phyloP scores from a whole-genome alignment of 2,797 vertebrate species.

The Lerista edwardsae region DNA sequence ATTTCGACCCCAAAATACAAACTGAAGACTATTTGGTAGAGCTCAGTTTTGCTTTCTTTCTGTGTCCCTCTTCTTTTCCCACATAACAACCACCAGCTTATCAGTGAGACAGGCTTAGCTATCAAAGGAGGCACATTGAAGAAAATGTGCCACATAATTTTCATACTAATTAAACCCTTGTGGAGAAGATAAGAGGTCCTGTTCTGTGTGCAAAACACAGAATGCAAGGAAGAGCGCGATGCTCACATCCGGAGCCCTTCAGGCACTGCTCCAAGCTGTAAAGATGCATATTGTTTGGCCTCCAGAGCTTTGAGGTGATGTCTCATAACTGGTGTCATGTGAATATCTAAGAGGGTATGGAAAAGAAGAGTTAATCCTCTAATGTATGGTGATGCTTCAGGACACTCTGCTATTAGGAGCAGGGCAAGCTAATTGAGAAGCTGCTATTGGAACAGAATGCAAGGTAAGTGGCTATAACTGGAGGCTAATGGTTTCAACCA shows the following conservation, averaged over 20 bases:
- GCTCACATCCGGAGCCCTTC: background rate
- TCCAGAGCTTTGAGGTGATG: background rate
- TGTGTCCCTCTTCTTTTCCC: conserved; percentile 29
- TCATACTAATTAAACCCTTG: conserved; percentile 15
- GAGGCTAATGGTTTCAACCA: conserved; percentile 57
- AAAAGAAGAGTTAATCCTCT: conserved; percentile 55
- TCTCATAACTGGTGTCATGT: background rate
- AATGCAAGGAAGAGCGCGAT: background rate
- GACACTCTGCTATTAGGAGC: conserved; percentile 31
- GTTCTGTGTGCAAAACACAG: background rate
- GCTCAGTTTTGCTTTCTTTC: conserved; percentile 60
- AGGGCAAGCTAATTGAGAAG: conserved; percentile 57
- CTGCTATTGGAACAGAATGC: conserved; percentile 62
- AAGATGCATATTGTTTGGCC: background rate
- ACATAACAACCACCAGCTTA: conserved; percentile 45
- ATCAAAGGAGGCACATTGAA: conserved; percentile 53
- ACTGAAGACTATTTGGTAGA: background rate
- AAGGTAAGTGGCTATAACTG: conserved; percentile 62
- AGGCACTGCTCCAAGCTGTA: background rate
- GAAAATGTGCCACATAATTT: conserved; percentile 39
- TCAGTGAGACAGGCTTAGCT: conserved; percentile 60
- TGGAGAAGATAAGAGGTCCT: background rate
- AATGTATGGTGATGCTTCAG: background rate
- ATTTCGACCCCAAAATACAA: background rate
- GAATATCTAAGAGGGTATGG: background rate